A percentile compares a stretch with the other conserved stretches of the same genome.
Conservation (phyloP, 2,113 vertebrate genomes). For the Chelonoidis abingdonii region DNA sequence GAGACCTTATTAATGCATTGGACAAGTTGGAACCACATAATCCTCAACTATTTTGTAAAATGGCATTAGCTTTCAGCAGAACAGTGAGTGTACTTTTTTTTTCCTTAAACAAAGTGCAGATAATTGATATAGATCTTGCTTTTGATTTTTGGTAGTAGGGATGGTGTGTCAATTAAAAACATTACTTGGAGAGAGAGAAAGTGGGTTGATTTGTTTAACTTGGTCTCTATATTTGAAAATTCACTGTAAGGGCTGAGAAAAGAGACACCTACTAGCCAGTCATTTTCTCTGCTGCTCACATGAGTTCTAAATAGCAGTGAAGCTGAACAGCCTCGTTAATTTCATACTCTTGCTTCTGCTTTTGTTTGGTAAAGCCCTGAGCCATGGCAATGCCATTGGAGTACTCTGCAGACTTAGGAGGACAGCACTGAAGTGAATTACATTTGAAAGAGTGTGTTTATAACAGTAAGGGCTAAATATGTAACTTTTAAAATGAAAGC, state of each 20-base stretch:
- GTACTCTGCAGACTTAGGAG: neutral
- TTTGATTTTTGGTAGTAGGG: neutral
- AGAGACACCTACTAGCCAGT: neutral
- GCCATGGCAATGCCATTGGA: neutral
- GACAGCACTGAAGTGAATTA: neutral
- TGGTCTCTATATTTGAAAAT: neutral
- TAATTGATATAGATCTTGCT: neutral
- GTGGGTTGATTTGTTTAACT: neutral
- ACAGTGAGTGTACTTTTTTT: slow-evolving; percentile 82
- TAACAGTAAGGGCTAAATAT: neutral
- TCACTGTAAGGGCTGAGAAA: neutral
- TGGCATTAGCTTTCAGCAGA: slow-evolving; percentile 93
- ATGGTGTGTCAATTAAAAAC: neutral
- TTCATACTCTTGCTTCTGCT: neutral
- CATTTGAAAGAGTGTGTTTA: neutral
- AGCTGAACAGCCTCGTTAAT: neutral
- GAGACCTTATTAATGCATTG: slow-evolving; percentile 85
- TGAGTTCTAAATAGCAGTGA: neutral
- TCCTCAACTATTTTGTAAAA: slow-evolving; percentile 87
- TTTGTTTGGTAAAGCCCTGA: neutral
- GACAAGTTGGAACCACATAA: slow-evolving; percentile 89
- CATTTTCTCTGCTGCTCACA: neutral
- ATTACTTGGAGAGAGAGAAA: neutral
- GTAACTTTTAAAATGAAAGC: neutral
- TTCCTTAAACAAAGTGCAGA: neutral